These are phyloP conservation scores for Trematomus loennbergii DNA, from an alignment of 2,113 vertebrate species.

Conservation along the genomic window DNA sequence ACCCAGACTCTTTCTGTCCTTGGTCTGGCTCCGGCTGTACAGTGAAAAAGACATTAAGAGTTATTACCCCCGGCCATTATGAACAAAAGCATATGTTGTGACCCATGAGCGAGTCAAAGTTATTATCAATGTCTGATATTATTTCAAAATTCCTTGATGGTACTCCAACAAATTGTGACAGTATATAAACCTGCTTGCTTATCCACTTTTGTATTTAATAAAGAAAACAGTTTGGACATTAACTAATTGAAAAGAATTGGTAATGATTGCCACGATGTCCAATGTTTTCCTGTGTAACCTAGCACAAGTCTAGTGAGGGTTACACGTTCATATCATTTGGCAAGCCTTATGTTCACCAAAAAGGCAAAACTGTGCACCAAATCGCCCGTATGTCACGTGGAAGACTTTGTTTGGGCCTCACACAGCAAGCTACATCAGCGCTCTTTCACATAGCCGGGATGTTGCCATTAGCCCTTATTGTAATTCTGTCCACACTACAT, in stretches of 20 bases:
- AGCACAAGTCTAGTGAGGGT: not conserved
- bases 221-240: not conserved
- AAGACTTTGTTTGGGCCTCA: not conserved
- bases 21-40: constrained; percentile 29
- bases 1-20: constrained; percentile 29
- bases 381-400: not conserved
- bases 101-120: constrained; percentile 9
- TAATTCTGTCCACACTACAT: constrained; percentile 66
- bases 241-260: not conserved
- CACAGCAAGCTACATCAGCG: constrained; percentile 12
- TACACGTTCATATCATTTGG: not conserved
- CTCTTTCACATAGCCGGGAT: constrained; percentile 37
- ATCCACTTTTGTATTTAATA: not conserved
- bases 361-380: not conserved
- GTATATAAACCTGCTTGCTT: not conserved
- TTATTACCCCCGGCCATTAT: constrained; percentile 13
- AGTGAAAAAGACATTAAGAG: constrained; percentile 6
- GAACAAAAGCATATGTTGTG: constrained; percentile 16
- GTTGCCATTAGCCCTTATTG: constrained; percentile 58
- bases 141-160: constrained; percentile 13
- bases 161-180: constrained; percentile 22
- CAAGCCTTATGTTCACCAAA: not conserved
- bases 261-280: not conserved
- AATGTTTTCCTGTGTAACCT: not conserved
- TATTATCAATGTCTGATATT: constrained; percentile 16